Evolutionary conservation across 2,888 invertebrate species (phyloP).

Genomic region (Stenodema calcarata): DNA sequence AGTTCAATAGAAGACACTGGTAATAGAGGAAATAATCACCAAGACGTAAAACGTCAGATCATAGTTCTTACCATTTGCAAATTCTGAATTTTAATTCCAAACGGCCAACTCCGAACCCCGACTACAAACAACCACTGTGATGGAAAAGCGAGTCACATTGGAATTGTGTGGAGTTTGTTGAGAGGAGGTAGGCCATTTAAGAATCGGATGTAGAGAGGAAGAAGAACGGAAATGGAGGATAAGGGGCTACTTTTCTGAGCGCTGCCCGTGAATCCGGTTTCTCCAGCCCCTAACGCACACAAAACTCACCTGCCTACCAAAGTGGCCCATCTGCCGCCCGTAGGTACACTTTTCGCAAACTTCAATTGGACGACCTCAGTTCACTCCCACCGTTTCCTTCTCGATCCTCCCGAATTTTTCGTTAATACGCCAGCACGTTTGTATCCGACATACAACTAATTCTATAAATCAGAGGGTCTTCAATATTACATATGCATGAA

Average conservation of each 20-base stretch:
- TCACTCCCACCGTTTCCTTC: no score
- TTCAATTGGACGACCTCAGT: not conserved
- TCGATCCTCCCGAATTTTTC: no score
- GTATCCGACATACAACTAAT: no score
- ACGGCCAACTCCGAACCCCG: no score
- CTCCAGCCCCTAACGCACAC: not conserved
- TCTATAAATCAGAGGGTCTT: no score
- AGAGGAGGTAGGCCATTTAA: not conserved
- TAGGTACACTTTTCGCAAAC: not conserved
- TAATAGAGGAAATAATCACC: no score
- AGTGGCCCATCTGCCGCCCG: not conserved
- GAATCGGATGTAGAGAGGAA: not conserved
- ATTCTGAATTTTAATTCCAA: no score
- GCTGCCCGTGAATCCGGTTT: slow-evolving; percentile 7
- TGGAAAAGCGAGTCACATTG: not conserved
- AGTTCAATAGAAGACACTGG: no score
- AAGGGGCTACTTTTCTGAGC: slow-evolving; percentile 16
- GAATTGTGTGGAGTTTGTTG: not conserved
- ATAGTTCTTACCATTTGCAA: no score
- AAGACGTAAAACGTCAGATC: no score
- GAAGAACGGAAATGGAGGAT: slow-evolving; percentile 1
- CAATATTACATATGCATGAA: no score
- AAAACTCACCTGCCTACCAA: slow-evolving; percentile 2
- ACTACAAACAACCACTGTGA: not conserved
- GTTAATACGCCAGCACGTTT: no score